Conservation (phyloP, 2,797 vertebrate species). For the Cryptoblepharus egeriae region DNA sequence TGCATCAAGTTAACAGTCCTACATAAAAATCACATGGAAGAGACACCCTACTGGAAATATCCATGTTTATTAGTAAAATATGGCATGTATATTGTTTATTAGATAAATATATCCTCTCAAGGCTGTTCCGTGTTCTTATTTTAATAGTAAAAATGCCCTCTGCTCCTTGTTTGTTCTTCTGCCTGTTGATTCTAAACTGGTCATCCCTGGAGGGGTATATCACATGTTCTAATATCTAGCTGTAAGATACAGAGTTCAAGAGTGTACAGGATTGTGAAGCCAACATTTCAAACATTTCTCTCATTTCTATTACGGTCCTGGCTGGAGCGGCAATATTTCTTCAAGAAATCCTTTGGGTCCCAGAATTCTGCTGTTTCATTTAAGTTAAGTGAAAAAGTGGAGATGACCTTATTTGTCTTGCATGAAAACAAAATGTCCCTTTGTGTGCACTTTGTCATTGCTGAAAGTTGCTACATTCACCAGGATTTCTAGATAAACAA, state of each 20-base stretch:
- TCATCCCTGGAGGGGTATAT: neutral
- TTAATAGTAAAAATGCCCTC: neutral
- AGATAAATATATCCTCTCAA: neutral
- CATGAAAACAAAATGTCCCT: neutral
- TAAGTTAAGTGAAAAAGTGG: neutral
- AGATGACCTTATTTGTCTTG: neutral
- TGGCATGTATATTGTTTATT: too few relatives aligned
- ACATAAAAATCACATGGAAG: too few relatives aligned
- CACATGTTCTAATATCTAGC: neutral
- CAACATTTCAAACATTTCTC: neutral
- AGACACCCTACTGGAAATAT: too few relatives aligned
- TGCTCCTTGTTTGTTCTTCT: constrained; percentile 1
- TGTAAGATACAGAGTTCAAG: neutral
- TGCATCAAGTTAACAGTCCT: too few relatives aligned
- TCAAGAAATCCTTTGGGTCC: constrained; percentile 13
- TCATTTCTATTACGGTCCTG: neutral
- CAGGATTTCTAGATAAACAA: neutral
- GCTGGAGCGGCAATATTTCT: rapidly evolving
- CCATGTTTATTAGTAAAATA: too few relatives aligned
- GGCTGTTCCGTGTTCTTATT: neutral
- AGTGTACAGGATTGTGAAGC: neutral
- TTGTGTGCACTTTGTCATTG: neutral
- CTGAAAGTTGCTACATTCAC: rapidly evolving
- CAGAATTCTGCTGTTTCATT: neutral
- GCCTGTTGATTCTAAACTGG: rapidly evolving